Conservation (phyloP, 2,888 invertebrate species). For the Parnassius mnemosyne region DNA sequence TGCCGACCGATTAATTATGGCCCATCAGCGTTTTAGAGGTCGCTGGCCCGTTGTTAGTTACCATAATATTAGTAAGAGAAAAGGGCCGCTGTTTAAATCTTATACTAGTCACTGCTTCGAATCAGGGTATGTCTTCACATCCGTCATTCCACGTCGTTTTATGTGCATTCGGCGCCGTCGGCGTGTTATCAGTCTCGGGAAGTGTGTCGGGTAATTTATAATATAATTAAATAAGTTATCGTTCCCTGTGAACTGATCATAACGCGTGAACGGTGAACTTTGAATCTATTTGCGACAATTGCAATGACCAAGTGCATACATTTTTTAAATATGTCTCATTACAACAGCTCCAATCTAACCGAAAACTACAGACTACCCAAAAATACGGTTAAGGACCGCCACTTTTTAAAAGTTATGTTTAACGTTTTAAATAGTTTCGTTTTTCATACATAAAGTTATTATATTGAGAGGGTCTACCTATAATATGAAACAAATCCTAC, state of each 20-base stretch:
- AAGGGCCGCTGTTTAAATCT: conserved; percentile 17
- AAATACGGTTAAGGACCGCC: no score
- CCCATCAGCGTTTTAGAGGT: conserved; percentile 68
- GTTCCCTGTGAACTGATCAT: conserved; percentile 50
- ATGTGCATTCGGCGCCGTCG: conserved; percentile 59
- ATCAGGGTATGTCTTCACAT: conserved; percentile 41
- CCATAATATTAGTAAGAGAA: conserved; percentile 27
- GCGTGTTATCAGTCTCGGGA: conserved; percentile 63
- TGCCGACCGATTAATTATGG: conserved; percentile 72
- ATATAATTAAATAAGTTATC: conserved; percentile 75
- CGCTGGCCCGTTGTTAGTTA: conserved; percentile 68
- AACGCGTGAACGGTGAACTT: conserved; percentile 57
- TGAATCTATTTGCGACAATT: conserved; percentile 49
- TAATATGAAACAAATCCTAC: no score
- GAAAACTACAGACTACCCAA: no score
- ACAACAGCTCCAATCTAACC: no score
- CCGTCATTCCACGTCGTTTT: conserved; percentile 50
- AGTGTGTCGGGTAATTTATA: conserved; percentile 75
- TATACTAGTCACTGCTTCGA: conserved; percentile 14
- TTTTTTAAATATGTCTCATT: no score
- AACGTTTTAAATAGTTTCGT: no score
- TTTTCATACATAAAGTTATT: no score
- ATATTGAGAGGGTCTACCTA: no score
- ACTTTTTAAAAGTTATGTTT: no score
- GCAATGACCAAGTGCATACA: conserved; percentile 32